These are phyloP conservation scores for Prunella himalayana DNA, from an alignment of 2,113 vertebrate species.

Conservation along the genomic window DNA sequence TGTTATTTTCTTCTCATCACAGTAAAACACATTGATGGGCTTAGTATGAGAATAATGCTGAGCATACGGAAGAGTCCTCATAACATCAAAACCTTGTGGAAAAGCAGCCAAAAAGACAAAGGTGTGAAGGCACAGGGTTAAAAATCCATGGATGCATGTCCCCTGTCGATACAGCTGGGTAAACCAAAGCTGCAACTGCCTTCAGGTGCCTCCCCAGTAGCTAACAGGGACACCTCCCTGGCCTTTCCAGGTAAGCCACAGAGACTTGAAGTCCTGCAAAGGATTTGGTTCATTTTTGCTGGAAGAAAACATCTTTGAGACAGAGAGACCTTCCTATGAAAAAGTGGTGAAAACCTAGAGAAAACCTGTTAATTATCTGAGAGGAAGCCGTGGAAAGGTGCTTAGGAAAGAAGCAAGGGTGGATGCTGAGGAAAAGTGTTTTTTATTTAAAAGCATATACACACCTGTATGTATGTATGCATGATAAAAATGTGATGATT, in stretches of 20 bases:
- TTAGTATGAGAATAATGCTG: neutral
- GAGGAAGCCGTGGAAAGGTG: neutral
- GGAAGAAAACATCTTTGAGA: neutral
- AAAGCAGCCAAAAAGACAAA: neutral
- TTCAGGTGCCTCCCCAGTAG: neutral
- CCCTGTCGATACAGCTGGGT: neutral
- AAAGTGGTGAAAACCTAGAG: neutral
- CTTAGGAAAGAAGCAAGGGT: neutral
- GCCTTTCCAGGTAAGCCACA: neutral
- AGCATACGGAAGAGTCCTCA: neutral
- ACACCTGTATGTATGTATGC: no score
- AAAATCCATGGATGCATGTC: neutral
- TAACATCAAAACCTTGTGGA: neutral
- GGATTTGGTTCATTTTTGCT: neutral
- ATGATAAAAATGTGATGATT: neutral
- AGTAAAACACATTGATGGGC: neutral
- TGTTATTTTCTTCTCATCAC: neutral
- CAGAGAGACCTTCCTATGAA: neutral
- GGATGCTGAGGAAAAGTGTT: fast-evolving
- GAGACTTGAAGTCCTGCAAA: neutral
- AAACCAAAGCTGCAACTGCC: neutral
- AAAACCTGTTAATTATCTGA: neutral
- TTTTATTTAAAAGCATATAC: neutral
- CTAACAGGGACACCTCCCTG: neutral
- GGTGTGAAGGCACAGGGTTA: neutral